These are phyloP conservation scores for Tyrophagus putrescentiae DNA, from an alignment of 1,140 invertebrate genomes.

Conservation along the genomic window DNA sequence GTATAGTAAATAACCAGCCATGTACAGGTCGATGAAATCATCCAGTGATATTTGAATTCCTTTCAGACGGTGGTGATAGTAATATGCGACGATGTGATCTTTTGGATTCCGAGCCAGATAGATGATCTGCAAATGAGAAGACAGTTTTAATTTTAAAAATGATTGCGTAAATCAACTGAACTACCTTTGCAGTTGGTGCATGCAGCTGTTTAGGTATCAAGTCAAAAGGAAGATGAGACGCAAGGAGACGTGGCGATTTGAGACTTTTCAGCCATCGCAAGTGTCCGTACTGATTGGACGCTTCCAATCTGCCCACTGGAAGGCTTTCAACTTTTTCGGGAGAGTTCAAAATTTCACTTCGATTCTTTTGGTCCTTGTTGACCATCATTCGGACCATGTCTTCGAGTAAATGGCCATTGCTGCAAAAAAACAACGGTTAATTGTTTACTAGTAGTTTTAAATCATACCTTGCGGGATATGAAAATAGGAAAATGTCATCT, in stretches of 20 bases:
- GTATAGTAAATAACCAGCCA: conserved; percentile 33
- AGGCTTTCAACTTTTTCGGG: not conserved
- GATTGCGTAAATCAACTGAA: not conserved
- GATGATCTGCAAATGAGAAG: conserved; percentile 47
- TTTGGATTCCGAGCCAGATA: conserved; percentile 84
- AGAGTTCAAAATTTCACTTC: not conserved
- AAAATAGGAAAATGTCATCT: conserved; percentile 34
- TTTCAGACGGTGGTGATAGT: conserved; percentile 52
- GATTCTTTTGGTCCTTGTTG: not conserved
- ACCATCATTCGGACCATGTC: conserved; percentile 18
- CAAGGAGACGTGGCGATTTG: conserved; percentile 24
- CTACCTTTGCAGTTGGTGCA: not conserved
- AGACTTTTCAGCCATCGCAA: conserved; percentile 21
- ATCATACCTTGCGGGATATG: conserved; percentile 37
- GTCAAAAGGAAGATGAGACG: conserved; percentile 31
- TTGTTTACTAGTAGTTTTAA: too few relatives aligned
- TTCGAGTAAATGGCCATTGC: conserved; percentile 23
- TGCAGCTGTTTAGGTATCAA: conserved; percentile 28
- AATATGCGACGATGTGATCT: conserved; percentile 80
- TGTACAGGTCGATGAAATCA: conserved; percentile 31
- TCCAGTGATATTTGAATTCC: conserved; percentile 29
- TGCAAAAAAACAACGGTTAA: too few relatives aligned
- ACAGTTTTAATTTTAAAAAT: not conserved
- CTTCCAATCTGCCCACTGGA: conserved; percentile 26
- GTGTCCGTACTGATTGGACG: conserved; percentile 25